Base-by-base conservation (phyloP, 2,888 invertebrate genomes). In the Steinernema scapterisci region DNA sequence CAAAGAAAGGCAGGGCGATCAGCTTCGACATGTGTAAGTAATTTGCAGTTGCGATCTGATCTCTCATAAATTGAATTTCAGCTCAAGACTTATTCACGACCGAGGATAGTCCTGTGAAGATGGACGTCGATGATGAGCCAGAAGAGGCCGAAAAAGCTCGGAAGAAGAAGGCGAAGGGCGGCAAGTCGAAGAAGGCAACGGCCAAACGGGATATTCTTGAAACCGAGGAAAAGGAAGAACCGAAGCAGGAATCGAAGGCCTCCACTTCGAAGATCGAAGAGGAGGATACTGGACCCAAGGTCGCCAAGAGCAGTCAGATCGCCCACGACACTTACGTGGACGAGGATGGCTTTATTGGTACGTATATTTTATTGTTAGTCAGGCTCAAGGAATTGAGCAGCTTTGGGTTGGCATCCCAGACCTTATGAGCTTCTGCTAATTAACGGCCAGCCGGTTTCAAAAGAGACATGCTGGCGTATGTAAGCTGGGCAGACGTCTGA, bases 341-440 rank as follows among this genome's bases (percentile, higher is more conserved):
- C 19, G 63, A 72, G 7, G 72, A 75, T 19, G 75, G 75, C 45
- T 56, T 63, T 44, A 13, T 75, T 21, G 72, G 75, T 75, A n/a
- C 52, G 72, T 9, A n/a, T n/a, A 38, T 6, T 38, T 38, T 9
- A 5, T 25, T 7, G 3, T 21, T 31, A 63, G 9, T 63, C 6
- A 7, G 21, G 21, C 6, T 27, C 19, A 23, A n/a, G 23, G 23
- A 21, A 23, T 3, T 7, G 3, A 6, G 21, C 3, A 21, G 52
- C 23, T 51, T 21, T 23, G 52, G 3, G 9, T 3, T 21, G n/a
- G 5, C 38, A 38, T 38, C 9, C 5, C 5, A 9, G 38, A 9
- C 38, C n/a, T n/a, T n/a, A n/a, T 38, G 38, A 38, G 38, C 5
- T 38, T 38, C 38, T 6, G 38, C 38, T 38, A 38, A 38, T 38